Evolutionary conservation across 2,888 invertebrate species (phyloP).

Genomic region (Chesias legatella): DNA sequence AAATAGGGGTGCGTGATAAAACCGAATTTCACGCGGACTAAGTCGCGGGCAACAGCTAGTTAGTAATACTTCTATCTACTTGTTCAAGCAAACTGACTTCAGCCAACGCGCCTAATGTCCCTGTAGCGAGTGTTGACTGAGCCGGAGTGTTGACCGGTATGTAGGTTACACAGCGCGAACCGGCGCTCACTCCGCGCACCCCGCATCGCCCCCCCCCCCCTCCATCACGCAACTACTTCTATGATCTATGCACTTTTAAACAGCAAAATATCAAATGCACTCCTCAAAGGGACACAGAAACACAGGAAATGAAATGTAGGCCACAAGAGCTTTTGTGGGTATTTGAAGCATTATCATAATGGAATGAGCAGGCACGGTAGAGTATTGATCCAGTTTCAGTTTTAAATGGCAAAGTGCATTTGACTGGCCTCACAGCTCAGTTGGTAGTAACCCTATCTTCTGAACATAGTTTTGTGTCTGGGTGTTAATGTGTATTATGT

Average conservation of each 20-base stretch:
- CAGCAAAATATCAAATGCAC: conserved; percentile 68
- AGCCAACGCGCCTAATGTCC: conserved; percentile 71
- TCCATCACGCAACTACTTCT: conserved; percentile 71
- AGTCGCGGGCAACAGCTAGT: too few relatives aligned
- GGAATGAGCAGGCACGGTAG: conserved; percentile 3
- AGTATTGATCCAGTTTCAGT: conserved; percentile 26
- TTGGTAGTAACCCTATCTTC: too few relatives aligned
- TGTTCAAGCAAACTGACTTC: conserved; percentile 51
- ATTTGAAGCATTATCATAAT: conserved; percentile 8
- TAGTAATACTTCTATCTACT: conserved; percentile 32
- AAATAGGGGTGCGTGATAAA: too few relatives aligned
- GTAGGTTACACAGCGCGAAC: conserved; percentile 77
- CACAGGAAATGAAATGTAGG: conserved; percentile 27
- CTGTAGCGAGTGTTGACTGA: conserved; percentile 81
- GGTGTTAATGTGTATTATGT: too few relatives aligned
- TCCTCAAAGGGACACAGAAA: conserved; percentile 30
- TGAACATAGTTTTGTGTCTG: too few relatives aligned
- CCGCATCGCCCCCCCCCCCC: conserved; percentile 39
- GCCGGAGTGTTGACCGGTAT: conserved; percentile 81
- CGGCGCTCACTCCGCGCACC: conserved; percentile 46
- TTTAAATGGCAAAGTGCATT: conserved; percentile 42
- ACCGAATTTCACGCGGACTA: too few relatives aligned
- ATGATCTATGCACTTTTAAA: conserved; percentile 73
- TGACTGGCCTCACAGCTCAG: too few relatives aligned
- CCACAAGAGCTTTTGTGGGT: conserved; percentile 19